Evolutionary conservation across 1,140 invertebrate species (phyloP), one percentile per base, ranked within the genome.

Genomic region (Sycobia sp.): DNA sequence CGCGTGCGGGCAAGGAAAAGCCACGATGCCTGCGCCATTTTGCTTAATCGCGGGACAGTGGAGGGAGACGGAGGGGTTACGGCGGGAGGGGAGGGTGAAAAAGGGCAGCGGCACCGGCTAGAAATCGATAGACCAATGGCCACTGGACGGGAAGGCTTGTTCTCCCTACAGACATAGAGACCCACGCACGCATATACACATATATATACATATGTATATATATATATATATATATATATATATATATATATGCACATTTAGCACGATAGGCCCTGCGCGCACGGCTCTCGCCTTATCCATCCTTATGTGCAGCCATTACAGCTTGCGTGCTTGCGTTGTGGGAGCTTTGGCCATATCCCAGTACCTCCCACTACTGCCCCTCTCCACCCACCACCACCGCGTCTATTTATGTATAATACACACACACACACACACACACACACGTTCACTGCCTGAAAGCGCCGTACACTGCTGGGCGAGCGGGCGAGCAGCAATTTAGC

Each of bases 111-210:
- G 20, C 23, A 8, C 27, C n/a, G 27, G 18, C 34, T 39, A 41
- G 61, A 74, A 80, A 79, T 80, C 78, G 76, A 79, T 79, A 80
- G 75, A 76, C 70, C 75, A 75, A 69, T 73, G 74, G 71, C 75
- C 76, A 74, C 54, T 27, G 53, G 3, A 43, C 56, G 55, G 46
- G 22, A n/a, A n/a, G n/a, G n/a, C n/a, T n/a, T n/a, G n/a, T n/a
- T n/a, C n/a, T n/a, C n/a, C n/a, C n/a, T n/a, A n/a, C n/a, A n/a
- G n/a, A n/a, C n/a, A n/a, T n/a, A n/a, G n/a, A n/a, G n/a, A n/a
- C n/a, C n/a, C n/a, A n/a, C n/a, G n/a, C n/a, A n/a, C n/a, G n/a
- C n/a, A n/a, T n/a, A n/a, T n/a, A n/a, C n/a, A n/a, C n/a, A n/a
- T n/a, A n/a, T n/a, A n/a, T n/a, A n/a, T n/a, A n/a, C n/a, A n/a